Conservation (phyloP, 2,888 invertebrate species). For the Eumacrocentrus americanus region DNA sequence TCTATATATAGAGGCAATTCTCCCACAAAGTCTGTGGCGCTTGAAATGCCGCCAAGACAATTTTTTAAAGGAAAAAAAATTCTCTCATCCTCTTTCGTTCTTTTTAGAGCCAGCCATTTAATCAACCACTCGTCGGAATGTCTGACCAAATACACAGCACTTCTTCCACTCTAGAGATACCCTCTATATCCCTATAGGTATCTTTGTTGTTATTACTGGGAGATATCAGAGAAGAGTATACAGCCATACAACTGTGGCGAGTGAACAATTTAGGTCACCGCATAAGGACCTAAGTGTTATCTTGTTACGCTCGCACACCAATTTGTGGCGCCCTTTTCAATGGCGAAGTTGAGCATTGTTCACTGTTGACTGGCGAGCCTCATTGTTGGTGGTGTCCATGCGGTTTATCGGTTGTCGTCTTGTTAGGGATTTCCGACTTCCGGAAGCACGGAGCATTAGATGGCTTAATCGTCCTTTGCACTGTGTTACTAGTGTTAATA, state of each 20-base stretch:
- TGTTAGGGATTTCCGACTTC: conserved; percentile 28
- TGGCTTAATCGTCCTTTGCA: neutral
- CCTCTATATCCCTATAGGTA: neutral
- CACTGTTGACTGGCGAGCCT: conserved; percentile 5
- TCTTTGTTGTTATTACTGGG: too few species aligned
- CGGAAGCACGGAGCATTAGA: conserved; percentile 9
- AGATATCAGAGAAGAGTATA: too few species aligned
- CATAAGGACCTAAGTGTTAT: neutral
- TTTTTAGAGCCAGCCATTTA: too few species aligned
- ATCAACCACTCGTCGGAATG: neutral
- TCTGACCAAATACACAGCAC: neutral
- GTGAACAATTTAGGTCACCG: neutral
- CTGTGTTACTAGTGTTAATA: neutral
- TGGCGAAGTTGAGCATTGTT: conserved; percentile 17
- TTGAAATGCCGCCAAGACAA: neutral
- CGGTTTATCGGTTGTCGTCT: conserved; percentile 23
- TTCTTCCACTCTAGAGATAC: neutral
- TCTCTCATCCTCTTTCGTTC: too few species aligned
- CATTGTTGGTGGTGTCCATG: conserved; percentile 22
- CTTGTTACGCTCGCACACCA: neutral
- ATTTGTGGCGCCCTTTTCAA: conserved; percentile 16
- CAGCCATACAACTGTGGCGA: too few species aligned
- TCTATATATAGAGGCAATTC: too few species aligned
- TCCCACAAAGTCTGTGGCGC: neutral
- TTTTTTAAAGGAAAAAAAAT: neutral